Evolutionary conservation across 2,113 vertebrate genomes (phyloP), one percentile per base, ranked within the genome.

Genomic region (Salminus brasiliensis): DNA sequence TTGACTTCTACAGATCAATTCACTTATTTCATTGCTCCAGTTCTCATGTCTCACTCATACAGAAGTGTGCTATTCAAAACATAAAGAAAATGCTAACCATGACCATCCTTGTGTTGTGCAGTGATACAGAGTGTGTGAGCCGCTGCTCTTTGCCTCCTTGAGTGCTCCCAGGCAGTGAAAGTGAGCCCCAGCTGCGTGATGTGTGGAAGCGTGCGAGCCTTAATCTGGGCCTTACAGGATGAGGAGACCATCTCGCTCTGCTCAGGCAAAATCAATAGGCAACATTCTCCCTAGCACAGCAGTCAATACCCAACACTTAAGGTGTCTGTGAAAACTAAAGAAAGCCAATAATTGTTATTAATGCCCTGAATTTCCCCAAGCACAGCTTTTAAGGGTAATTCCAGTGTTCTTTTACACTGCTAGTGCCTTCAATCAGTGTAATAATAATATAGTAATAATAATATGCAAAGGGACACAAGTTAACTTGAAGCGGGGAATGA

Each of bases 231-330:
- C 78, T 85, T 84, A 80, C 85, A 86, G 84, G 74, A 84, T 82
- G 85, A 88, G 73, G 84, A 91, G 85, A 84, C 84, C 83, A 88
- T 86, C 80, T 74, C 81, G 86, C 88, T 87, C 81, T 88, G 84
- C 81, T 85, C 67, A 30, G 47, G 75, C 80, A 74, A 85, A 85
- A 93, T 93, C 91, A 89, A 93, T 93, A 90, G 84, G 83, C 88
- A 89, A 87, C 88, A 89, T 88, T 90, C 85, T 88, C 86, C 79
- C 81, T 82, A 90, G 84, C 82, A 79, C 67, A 85, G 85, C 83
- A 89, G 88, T 91, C 93, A 89, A 93, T 92, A 90, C 74, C 45
- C 87, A 88, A 91, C 87, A 90, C 90, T 93, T 89, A 91, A 92
- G 83, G 87, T 92, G 91, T 91, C 90, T 83, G 84, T 85, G 81